Base-by-base conservation (phyloP, 2,888 invertebrate genomes). In the Andrena marginata region DNA sequence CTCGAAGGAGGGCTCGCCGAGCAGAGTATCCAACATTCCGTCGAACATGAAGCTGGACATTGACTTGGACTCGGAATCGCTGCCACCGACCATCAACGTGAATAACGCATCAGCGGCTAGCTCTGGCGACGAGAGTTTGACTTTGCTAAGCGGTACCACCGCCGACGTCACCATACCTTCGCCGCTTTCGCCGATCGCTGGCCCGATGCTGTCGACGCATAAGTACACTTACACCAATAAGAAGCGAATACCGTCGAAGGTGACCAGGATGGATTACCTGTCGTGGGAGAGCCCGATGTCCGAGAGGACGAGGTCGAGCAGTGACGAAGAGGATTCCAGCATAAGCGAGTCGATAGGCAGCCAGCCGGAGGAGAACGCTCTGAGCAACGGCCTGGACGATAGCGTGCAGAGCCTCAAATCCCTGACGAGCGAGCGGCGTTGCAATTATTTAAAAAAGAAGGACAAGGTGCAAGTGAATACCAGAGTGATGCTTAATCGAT, bases 221-320 rank as follows among this genome's bases (percentile, higher is more conserved):
- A 93, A 93, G 80, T 94, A 92, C 73, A 94, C 94, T 0, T 94
- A 94, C 71, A 72, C 93, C 3, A 94, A 94, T 76, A 93, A 93
- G 62, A 94, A 93, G 56, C 91, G 93, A 6, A 80, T 89, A 0
- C 73, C 90, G 10, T 91, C 89, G n/a, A 93, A 93, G 69, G 87
- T 92, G n/a, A 87, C 89, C 8, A 85, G 89, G 49, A 90, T 90
- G 60, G 91, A 90, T 10, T 92, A 91, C 29, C 87, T 93, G 5
- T 88, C 93, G 3, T 94, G 94, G 94, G 94, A 93, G 79, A 93
- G 93, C 49, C 94, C 93, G 2, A 87, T 91, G 80, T 93, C 93
- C 0, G 94, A 93, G 74, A 88, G 93, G 49, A 93, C 91, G 63
- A 89, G 92, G 71, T 92, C 92, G 23, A 93, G 90, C 85, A 93